phyloP scores from a whole-genome alignment of 2,113 vertebrate species.

The Natator depressus region DNA sequence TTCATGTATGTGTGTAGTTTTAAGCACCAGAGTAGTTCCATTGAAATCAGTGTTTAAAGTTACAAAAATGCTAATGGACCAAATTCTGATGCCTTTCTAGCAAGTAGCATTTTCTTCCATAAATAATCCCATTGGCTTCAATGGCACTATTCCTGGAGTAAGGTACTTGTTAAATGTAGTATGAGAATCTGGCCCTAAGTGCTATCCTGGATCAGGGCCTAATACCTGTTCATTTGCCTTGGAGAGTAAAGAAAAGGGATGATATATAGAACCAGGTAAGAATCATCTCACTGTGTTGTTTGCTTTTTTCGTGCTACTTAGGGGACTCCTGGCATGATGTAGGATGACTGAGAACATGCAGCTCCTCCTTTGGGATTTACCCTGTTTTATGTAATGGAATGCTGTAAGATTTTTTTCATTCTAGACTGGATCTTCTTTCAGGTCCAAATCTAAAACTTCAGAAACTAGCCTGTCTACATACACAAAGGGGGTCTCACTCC shows the following conservation, averaged over 20 bases:
- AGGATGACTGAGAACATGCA: constrained; percentile 2
- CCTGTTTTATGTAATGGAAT: not conserved
- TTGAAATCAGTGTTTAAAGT: not conserved
- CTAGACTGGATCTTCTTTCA: not conserved
- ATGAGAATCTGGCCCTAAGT: constrained; percentile 54
- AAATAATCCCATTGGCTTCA: not conserved
- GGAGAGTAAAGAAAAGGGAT: constrained; percentile 57
- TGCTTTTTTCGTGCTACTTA: constrained; percentile 58
- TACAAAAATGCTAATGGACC: not conserved
- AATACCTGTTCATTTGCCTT: constrained; percentile 47
- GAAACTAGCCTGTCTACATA: not conserved
- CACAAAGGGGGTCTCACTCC: not conserved
- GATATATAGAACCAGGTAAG: constrained; percentile 51
- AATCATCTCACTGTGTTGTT: constrained; percentile 55
- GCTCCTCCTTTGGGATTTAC: constrained; percentile 22
- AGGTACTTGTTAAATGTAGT: constrained; percentile 8
- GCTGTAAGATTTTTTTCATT: not conserved
- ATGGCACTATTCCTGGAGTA: constrained; percentile 6
- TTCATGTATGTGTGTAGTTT: fast-evolving
- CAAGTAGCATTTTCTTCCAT: not conserved
- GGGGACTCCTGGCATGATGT: constrained; percentile 16
- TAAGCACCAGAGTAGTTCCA: not conserved
- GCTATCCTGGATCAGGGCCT: constrained; percentile 63
- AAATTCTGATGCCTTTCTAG: not conserved
- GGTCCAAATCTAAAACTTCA: not conserved